Evolutionary conservation across 2,888 invertebrate genomes (phyloP).

Genomic region (Caenorhabditis japonica): DNA sequence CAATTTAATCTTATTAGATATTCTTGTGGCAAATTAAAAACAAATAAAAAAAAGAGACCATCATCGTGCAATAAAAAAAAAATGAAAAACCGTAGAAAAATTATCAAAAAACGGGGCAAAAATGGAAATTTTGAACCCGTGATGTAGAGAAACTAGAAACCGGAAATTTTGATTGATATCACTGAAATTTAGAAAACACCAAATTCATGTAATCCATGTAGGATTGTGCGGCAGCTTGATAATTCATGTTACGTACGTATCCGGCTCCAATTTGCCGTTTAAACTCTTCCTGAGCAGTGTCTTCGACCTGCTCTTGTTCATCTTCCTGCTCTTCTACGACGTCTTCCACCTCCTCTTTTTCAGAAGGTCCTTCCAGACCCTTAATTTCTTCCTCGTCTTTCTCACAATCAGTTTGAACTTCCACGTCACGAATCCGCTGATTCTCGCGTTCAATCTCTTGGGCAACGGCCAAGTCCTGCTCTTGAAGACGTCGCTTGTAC

Average conservation of each 20-base stretch:
- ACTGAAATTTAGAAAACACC: not conserved
- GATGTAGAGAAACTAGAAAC: too few relatives aligned
- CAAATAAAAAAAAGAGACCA: not conserved
- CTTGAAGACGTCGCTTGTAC: constrained; percentile 29
- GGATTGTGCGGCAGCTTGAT: constrained; percentile 15
- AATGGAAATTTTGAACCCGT: too few relatives aligned
- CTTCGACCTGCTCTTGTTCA: constrained; percentile 26
- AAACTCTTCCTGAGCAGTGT: constrained; percentile 23
- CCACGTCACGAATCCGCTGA: constrained; percentile 13
- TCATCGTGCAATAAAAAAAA: not conserved
- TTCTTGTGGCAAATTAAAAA: too few relatives aligned
- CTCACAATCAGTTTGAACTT: constrained; percentile 15
- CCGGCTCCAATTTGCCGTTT: not conserved
- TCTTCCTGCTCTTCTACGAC: constrained; percentile 3
- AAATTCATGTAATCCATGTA: constrained; percentile 40
- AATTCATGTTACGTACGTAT: constrained; percentile 36
- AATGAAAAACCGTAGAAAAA: constrained; percentile 1
- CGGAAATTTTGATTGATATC: not conserved
- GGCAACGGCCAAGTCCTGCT: constrained; percentile 18
- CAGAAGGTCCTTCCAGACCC: constrained; percentile 9
- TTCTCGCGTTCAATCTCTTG: constrained; percentile 4
- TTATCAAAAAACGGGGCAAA: constrained; percentile 3
- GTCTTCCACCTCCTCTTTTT: constrained; percentile 13
- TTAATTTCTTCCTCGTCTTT: constrained; percentile 3
- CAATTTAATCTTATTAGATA: too few relatives aligned